These are phyloP conservation scores for Phalacrocorax aristotelis DNA, from an alignment of 2,113 vertebrate species.

Conservation along the genomic window DNA sequence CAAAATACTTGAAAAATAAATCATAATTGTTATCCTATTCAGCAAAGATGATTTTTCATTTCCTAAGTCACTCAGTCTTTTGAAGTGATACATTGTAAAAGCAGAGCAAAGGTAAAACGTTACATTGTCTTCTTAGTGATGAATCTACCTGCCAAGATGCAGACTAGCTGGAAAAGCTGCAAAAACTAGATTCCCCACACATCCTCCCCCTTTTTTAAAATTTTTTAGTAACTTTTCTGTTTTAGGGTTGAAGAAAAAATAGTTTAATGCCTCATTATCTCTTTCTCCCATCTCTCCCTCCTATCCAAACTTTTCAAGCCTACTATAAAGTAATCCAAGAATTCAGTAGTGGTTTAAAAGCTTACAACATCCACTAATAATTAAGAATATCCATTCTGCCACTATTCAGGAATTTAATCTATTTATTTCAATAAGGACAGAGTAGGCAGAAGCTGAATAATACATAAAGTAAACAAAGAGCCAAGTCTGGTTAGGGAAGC, in stretches of 20 bases:
- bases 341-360: background rate
- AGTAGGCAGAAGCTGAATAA: slow-evolving; percentile 12
- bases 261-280: background rate
- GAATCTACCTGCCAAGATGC: background rate
- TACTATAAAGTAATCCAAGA: background rate
- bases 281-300: background rate
- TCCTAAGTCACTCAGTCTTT: background rate
- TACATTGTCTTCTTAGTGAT: background rate
- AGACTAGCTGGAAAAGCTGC: background rate
- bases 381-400: background rate
- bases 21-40: background rate
- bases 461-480: slow-evolving; percentile 1
- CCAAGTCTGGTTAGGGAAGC: background rate
- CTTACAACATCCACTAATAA: background rate
- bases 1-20: background rate
- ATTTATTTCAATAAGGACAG: background rate
- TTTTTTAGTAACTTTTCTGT: background rate
- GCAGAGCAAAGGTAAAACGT: background rate
- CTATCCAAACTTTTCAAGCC: background rate
- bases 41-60: background rate
- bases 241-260: background rate
- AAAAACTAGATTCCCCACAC: background rate
- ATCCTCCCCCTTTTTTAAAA: rapidly evolving
- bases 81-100: background rate
- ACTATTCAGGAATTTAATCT: background rate